Conservation (phyloP, 2,113 vertebrate genomes). For the Climacteris rufus region DNA sequence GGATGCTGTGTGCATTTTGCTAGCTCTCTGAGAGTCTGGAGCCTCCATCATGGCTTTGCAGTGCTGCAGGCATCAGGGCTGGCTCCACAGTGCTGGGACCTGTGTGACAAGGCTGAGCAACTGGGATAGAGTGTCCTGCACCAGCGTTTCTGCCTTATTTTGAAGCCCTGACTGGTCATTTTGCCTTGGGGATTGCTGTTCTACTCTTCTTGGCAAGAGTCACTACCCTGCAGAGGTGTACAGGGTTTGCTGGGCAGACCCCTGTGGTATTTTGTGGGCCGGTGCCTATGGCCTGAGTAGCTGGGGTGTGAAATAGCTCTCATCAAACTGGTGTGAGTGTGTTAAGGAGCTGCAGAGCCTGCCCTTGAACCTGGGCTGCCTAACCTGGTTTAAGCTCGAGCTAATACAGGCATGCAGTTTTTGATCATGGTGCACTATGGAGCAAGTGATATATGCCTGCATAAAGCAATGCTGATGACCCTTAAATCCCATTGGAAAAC, state of each 20-base stretch:
- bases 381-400: neutral
- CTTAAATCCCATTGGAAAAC: neutral
- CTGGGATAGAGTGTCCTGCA: neutral
- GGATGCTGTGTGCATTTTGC: rapidly evolving
- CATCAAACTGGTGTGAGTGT: neutral
- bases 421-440: neutral
- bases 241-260: neutral
- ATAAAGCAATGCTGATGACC: neutral
- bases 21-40: neutral
- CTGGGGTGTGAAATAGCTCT: neutral
- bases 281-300: neutral
- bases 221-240: neutral
- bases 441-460: neutral
- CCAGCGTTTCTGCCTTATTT: neutral
- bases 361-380: neutral
- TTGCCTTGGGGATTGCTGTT: neutral
- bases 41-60: neutral
- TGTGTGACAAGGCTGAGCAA: neutral
- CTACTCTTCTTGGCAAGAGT: neutral
- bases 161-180: neutral
- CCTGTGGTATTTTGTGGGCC: neutral
- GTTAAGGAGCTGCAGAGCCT: neutral
- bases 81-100: neutral
- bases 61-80: neutral
- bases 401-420: neutral